Base-by-base conservation (phyloP, 2,113 vertebrate genomes). In the Todiramphus saurophagus region DNA sequence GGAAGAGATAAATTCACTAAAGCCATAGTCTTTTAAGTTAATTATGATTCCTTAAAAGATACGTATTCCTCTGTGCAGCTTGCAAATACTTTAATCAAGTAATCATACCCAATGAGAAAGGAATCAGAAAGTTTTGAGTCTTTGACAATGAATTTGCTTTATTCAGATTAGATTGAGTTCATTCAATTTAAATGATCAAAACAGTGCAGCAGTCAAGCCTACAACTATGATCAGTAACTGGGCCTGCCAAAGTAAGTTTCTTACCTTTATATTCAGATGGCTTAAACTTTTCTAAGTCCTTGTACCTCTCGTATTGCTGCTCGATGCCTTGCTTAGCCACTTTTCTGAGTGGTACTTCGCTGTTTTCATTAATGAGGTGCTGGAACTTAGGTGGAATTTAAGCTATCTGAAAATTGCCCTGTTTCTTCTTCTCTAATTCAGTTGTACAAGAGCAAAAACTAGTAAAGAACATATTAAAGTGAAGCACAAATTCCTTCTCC, bases 341-440 rank as follows among this genome's bases (percentile, higher is more conserved):
- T 91, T 48, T 82, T 44, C 35, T 1, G 0, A 96, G 77, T 89
- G 51, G 51, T 72, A 72, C 39, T 79, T 72, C 21, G n/a, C 56
- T 91, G 58, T 87, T 97, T 91, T 84, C 83, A 68, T 79, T 95
- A 96, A 87, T 44, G 58, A 89, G 41, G 69, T 69, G 76, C 44
- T 72, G 66, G 77, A 92, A 87, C 53, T 68, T 37, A 31, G 39
- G 33, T 76, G 96, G 94, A 96, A 97, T 96, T 90, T 87, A 87
- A 93, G 77, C 33, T 82, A 96, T 92, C 91, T 91, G 50, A 93
- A 94, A 96, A 75, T 39, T 79, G 66, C 39, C 18, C 50, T 43
- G n/a, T 68, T 83, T 82, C 23, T 85, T 80, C 55, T 95, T 87
- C 64, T 85, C 37, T 82, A 82, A 67, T 63, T 82, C 62, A 72